A percentile compares a stretch with the other conserved stretches of the same genome.
Evolutionary conservation across 2,113 vertebrate species (phyloP).

Genomic region (Alethe castanea): DNA sequence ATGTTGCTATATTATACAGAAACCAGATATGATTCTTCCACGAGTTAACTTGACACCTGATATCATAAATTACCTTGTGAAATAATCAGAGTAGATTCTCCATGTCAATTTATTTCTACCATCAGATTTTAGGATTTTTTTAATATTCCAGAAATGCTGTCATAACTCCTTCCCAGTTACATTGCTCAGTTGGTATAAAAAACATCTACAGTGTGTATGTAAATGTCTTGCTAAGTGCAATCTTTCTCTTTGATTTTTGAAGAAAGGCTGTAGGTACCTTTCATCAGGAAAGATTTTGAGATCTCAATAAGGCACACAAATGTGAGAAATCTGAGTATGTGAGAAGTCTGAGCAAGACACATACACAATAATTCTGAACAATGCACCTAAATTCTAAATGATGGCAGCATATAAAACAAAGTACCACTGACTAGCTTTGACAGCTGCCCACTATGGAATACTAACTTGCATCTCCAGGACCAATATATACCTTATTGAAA

Average conservation of each 20-base stretch:
- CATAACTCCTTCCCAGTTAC: background rate
- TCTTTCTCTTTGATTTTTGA: background rate
- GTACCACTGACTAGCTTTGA: background rate
- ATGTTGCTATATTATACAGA: background rate
- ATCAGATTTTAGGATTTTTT: background rate
- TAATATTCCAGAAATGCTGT: background rate
- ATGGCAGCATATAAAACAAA: background rate
- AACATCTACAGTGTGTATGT: background rate
- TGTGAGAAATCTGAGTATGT: background rate
- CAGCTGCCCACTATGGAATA: background rate
- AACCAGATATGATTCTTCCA: background rate
- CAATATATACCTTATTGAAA: background rate
- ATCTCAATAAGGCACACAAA: background rate
- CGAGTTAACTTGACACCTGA: background rate
- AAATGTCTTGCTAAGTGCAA: background rate
- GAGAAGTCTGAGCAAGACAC: background rate
- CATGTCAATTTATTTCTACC: background rate
- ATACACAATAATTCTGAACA: background rate
- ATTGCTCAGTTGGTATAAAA: background rate
- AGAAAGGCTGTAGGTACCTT: background rate
- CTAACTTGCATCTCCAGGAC: background rate
- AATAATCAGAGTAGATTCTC: background rate
- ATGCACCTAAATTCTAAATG: background rate
- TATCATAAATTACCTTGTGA: background rate
- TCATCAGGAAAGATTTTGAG: background rate